A percentile compares a stretch with the other conserved stretches of the same genome.
Conservation (phyloP, 2,113 vertebrate genomes). For the Spea multiplicata region DNA sequence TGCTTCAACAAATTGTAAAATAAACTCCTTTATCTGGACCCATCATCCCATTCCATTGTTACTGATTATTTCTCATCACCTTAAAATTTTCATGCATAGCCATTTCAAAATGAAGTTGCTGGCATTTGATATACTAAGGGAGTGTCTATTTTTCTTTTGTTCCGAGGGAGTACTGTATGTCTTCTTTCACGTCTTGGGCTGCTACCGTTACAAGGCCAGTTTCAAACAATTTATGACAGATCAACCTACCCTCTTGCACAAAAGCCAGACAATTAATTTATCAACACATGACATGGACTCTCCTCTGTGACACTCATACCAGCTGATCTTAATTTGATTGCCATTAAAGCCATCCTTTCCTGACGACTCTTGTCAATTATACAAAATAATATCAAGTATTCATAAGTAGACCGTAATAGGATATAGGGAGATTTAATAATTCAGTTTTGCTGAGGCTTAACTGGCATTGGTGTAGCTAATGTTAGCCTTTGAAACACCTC, state of each 20-base stretch:
- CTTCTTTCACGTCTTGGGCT: conserved; percentile 45
- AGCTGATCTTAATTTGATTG: conserved; percentile 73
- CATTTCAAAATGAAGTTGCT: conserved; percentile 66
- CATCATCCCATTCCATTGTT: conserved; percentile 42
- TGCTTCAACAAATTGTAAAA: conserved; percentile 47
- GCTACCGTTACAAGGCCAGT: conserved; percentile 53
- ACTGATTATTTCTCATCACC: conserved; percentile 53
- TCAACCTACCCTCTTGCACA: conserved; percentile 55
- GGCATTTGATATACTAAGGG: conserved; percentile 51
- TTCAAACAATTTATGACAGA: conserved; percentile 61
- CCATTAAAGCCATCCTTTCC: conserved; percentile 71
- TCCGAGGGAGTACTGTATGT: conserved; percentile 43
- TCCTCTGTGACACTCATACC: conserved; percentile 64
- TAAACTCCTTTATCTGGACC: conserved; percentile 45
- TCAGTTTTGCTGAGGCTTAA: conserved; percentile 84
- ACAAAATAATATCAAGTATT: conserved; percentile 97
- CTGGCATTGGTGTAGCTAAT: conserved; percentile 76
- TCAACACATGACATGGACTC: conserved; percentile 56
- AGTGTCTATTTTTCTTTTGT: conserved; percentile 52
- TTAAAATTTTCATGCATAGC: conserved; percentile 61
- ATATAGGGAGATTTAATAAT: conserved; percentile 92
- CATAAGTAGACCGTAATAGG: conserved; percentile 86
- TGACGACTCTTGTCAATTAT: conserved; percentile 87
- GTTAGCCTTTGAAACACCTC: conserved; percentile 70
- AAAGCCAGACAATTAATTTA: conserved; percentile 63